These are phyloP conservation scores for Antennarius maculatus DNA, from an alignment of 2,797 vertebrate species.

Conservation along the genomic window DNA sequence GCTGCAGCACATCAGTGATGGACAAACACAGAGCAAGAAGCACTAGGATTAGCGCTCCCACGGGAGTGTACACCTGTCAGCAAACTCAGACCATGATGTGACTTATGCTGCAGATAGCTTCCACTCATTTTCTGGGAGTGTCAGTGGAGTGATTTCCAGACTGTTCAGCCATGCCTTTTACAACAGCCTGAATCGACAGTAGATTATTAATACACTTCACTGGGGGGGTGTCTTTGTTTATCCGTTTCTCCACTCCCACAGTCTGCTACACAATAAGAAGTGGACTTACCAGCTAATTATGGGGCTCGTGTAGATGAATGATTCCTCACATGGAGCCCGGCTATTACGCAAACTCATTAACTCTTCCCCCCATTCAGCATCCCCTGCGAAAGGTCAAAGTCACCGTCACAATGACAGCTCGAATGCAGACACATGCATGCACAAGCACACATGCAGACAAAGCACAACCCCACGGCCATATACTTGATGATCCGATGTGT, in stretches of 20 bases:
- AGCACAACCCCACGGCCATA: slow-evolving; percentile 27
- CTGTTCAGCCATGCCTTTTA: slow-evolving; percentile 56
- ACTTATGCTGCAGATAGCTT: slow-evolving; percentile 65
- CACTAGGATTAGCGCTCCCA: slow-evolving; percentile 63
- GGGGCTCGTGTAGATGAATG: slow-evolving; percentile 76
- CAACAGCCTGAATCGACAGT: slow-evolving; percentile 52
- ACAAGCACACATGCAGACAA: slow-evolving; percentile 37
- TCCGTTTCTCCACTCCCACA: slow-evolving; percentile 65
- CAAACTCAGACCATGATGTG: slow-evolving; percentile 63
- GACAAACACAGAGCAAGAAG: slow-evolving; percentile 63
- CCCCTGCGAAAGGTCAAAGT: slow-evolving; percentile 76
- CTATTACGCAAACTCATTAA: slow-evolving; percentile 81
- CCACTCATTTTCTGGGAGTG: slow-evolving; percentile 55
- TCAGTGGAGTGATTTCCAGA: slow-evolving; percentile 58
- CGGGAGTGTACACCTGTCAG: slow-evolving; percentile 69
- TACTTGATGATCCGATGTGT: slow-evolving; percentile 52
- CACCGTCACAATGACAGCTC: slow-evolving; percentile 62
- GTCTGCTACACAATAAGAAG: slow-evolving; percentile 73
- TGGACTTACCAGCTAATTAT: slow-evolving; percentile 78
- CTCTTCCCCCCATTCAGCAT: slow-evolving; percentile 66
- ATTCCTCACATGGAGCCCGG: slow-evolving; percentile 74
- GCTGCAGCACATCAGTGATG: slow-evolving; percentile 39
- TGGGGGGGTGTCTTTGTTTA: slow-evolving; percentile 63
- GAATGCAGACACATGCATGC: slow-evolving; percentile 41
- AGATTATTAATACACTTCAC: slow-evolving; percentile 68